These are phyloP conservation scores for Chymomyza fuscimana DNA, from an alignment of 2,888 invertebrate genomes.

Conservation along the genomic window DNA sequence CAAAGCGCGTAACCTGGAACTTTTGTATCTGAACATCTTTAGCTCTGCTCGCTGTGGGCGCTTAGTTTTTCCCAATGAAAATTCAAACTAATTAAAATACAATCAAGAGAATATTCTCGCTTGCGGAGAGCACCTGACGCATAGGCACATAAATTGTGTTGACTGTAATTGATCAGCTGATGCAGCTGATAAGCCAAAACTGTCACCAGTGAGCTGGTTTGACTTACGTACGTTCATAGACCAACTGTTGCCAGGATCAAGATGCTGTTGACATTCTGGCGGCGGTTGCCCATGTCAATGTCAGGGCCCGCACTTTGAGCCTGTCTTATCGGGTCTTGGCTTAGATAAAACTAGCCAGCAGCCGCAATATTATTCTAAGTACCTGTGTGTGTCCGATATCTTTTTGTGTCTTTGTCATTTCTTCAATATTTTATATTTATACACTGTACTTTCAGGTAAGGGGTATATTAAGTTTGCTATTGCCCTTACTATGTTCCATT, in stretches of 20 bases:
- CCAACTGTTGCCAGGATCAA: background rate
- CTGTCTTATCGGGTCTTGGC: background rate
- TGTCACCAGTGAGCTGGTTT: background rate
- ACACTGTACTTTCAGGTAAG: background rate
- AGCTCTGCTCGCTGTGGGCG: slow-evolving; percentile 37
- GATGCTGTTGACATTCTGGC: background rate
- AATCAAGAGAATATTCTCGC: slow-evolving; percentile 50
- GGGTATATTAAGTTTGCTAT: background rate
- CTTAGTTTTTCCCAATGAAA: slow-evolving; percentile 29
- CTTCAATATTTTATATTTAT: slow-evolving; percentile 2
- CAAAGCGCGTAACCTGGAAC: background rate
- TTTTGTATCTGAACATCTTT: background rate
- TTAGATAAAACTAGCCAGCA: background rate
- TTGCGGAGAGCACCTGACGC: slow-evolving; percentile 32
- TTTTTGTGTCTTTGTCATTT: background rate
- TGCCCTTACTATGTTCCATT: no score
- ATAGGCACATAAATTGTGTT: background rate
- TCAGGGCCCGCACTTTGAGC: slow-evolving; percentile 4
- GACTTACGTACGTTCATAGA: background rate
- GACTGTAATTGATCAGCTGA: background rate
- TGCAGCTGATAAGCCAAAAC: background rate
- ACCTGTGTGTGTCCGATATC: slow-evolving; percentile 1
- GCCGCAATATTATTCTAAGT: background rate
- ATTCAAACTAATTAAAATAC: slow-evolving; percentile 76
- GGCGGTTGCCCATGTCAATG: background rate